Evolutionary conservation across 2,888 invertebrate species (phyloP).

Genomic region (Tipula confusa): DNA sequence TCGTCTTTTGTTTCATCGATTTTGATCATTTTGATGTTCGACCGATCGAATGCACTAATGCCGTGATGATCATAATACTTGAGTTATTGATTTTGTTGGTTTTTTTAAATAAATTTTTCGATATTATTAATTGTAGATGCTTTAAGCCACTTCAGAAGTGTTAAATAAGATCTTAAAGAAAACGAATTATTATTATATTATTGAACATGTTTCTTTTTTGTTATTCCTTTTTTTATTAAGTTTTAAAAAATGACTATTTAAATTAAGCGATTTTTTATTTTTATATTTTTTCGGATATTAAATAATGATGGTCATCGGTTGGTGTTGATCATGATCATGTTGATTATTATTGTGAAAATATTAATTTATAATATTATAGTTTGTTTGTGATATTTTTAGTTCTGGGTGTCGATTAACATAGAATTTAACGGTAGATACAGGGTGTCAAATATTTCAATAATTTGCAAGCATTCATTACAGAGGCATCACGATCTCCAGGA

Average conservation of each 20-base stretch:
- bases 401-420: neutral
- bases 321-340: neutral
- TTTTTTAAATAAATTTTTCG: neutral
- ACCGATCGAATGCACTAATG: neutral
- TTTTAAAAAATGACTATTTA: conserved; percentile 29
- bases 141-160: conserved; percentile 29
- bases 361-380: neutral
- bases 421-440: too few relatives aligned
- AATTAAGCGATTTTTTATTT: conserved; percentile 29
- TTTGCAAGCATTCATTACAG: too few relatives aligned
- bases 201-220: conserved; percentile 5
- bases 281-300: neutral
- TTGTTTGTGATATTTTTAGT: neutral
- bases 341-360: neutral
- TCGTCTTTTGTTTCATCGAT: neutral
- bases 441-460: too few relatives aligned
- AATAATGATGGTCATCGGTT: neutral
- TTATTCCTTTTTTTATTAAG: too few relatives aligned
- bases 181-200: conserved; percentile 8
- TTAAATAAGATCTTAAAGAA: conserved; percentile 28
- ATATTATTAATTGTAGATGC: conserved; percentile 28
- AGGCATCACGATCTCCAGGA: too few relatives aligned
- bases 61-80: neutral
- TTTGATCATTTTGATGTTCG: neutral
- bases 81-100: neutral